phyloP scores from a whole-genome alignment of 2,797 vertebrate species.

The Emydoidea blandingii region DNA sequence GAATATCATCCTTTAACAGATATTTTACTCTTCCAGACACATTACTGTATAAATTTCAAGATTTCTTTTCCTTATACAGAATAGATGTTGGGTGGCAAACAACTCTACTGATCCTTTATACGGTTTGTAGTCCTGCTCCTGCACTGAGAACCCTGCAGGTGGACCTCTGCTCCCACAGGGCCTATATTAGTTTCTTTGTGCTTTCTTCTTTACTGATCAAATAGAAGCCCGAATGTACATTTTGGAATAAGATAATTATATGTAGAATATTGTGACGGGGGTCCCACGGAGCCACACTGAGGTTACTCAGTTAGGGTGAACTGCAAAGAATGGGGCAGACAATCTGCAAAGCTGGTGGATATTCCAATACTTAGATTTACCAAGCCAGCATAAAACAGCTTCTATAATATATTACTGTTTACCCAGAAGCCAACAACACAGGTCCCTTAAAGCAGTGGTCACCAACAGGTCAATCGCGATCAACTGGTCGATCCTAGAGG shows the following conservation, averaged over 20 bases:
- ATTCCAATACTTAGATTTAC: too few species aligned
- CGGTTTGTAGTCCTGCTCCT: not conserved
- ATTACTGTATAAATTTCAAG: conserved; percentile 6
- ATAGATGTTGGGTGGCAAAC: conserved; percentile 9
- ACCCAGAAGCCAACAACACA: too few species aligned
- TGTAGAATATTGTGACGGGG: not conserved
- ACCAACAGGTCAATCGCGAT: too few species aligned
- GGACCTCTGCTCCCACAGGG: not conserved
- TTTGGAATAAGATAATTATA: not conserved
- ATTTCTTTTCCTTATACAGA: not conserved
- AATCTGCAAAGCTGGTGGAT: too few species aligned
- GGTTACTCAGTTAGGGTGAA: too few species aligned
- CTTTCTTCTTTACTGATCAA: not conserved
- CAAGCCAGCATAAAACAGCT: too few species aligned
- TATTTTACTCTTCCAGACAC: conserved; percentile 22
- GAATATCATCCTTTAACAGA: not conserved
- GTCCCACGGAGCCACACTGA: too few species aligned
- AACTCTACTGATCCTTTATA: not conserved
- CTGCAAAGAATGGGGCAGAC: too few species aligned
- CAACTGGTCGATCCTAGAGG: too few species aligned
- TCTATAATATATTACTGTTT: too few species aligned
- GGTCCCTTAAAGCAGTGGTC: too few species aligned
- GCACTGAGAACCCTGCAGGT: not conserved
- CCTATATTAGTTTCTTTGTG: not conserved
- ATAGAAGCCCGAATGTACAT: not conserved